Evolutionary conservation across 2,888 invertebrate species (phyloP).

Genomic region (Trilocha varians): DNA sequence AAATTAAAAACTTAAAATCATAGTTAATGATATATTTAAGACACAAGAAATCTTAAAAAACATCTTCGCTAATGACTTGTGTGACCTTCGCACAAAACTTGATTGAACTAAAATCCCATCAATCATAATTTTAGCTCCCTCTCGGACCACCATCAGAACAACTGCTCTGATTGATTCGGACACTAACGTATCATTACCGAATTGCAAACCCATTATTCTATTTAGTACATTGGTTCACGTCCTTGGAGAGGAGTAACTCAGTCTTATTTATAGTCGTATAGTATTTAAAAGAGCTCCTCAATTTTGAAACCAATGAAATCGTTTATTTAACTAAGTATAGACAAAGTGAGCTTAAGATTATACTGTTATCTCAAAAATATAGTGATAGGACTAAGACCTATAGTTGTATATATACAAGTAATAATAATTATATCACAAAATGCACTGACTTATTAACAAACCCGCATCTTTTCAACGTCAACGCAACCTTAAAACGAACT

Average conservation of each 20-base stretch:
- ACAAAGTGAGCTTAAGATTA: no score
- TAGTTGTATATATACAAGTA: no score
- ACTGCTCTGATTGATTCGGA: not conserved
- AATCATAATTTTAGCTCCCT: not conserved
- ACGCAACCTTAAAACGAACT: slow-evolving; percentile 40
- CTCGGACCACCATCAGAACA: not conserved
- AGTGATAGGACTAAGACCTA: no score
- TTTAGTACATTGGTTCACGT: slow-evolving; percentile 23
- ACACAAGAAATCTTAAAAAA: no score
- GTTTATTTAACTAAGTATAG: no score
- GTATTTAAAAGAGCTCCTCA: no score
- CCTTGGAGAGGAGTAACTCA: slow-evolving; percentile 14
- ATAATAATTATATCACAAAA: no score
- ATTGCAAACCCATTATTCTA: slow-evolving; percentile 49
- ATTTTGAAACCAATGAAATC: no score
- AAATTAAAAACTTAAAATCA: no score
- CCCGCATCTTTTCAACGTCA: slow-evolving; percentile 48
- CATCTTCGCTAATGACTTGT: not conserved
- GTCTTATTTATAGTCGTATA: no score
- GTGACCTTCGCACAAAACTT: not conserved
- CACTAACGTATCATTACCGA: slow-evolving; percentile 16
- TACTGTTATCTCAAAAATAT: no score
- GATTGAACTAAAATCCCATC: not conserved
- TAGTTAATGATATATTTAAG: no score
- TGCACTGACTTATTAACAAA: slow-evolving; percentile 17